Evolutionary conservation across 2,888 invertebrate genomes (phyloP).

Genomic region (Entomobrya multifasciata): DNA sequence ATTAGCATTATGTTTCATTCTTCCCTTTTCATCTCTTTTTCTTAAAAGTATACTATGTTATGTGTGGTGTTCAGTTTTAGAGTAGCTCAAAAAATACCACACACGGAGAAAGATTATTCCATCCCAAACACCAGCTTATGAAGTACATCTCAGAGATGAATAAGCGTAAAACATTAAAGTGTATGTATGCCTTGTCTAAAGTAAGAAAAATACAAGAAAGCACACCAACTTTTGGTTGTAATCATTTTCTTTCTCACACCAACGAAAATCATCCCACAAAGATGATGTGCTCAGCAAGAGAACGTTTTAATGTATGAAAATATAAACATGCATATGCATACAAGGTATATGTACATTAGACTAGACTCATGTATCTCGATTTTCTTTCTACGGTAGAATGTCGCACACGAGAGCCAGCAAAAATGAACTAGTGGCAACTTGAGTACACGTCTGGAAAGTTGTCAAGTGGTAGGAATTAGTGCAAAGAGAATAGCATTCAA

Average conservation of each 20-base stretch:
- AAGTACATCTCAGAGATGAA: too few species aligned
- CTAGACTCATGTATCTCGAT: background rate
- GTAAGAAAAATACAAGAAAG: background rate
- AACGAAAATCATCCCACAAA: background rate
- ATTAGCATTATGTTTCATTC: slow-evolving; percentile 72
- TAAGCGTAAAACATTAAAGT: slow-evolving; percentile 23
- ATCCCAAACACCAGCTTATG: background rate
- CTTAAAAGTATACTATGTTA: slow-evolving; percentile 30
- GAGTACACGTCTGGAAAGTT: slow-evolving; percentile 50
- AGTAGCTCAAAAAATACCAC: slow-evolving; percentile 36
- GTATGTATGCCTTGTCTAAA: background rate
- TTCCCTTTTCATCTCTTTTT: slow-evolving; percentile 31
- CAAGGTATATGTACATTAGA: background rate
- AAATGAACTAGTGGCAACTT: slow-evolving; percentile 14
- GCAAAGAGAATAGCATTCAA: background rate
- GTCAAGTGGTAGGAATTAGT: slow-evolving; percentile 51
- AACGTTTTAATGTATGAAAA: too few species aligned
- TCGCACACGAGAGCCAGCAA: background rate
- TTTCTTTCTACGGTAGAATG: background rate
- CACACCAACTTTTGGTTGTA: slow-evolving; percentile 1
- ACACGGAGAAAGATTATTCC: background rate
- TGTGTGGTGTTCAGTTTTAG: slow-evolving; percentile 8
- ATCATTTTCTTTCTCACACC: background rate
- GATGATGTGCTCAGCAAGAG: too few species aligned
- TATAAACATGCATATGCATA: too few species aligned